A percentile compares a stretch with the other conserved stretches of the same genome.
Evolutionary conservation across 2,113 vertebrate genomes (phyloP).

Genomic region (Apus apus): DNA sequence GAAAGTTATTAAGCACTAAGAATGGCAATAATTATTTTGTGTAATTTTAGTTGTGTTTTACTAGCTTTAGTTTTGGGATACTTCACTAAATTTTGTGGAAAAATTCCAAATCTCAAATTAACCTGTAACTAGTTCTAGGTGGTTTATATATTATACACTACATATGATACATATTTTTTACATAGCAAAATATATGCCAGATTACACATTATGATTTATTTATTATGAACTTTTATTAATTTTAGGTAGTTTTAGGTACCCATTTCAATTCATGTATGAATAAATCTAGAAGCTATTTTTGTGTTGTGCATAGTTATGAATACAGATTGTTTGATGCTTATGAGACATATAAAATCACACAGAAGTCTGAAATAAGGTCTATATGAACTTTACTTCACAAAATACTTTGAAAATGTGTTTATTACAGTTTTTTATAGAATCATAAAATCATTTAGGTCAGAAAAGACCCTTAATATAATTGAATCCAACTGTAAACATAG

Average conservation of each 20-base stretch:
- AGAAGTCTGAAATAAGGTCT: background rate
- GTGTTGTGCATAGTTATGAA: background rate
- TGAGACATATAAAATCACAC: background rate
- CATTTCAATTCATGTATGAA: background rate
- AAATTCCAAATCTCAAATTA: background rate
- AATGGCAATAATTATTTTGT: too few relatives aligned
- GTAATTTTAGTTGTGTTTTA: too few relatives aligned
- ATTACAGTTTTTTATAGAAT: background rate
- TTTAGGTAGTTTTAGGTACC: background rate
- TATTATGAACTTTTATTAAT: background rate
- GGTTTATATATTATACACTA: background rate
- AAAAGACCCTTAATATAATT: too few relatives aligned
- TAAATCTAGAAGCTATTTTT: background rate
- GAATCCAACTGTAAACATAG: too few relatives aligned
- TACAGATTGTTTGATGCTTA: background rate
- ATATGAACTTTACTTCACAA: background rate
- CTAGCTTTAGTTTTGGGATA: background rate
- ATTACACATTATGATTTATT: background rate
- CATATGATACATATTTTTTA: background rate
- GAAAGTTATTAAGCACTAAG: background rate
- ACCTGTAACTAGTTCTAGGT: background rate
- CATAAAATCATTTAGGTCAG: too few relatives aligned
- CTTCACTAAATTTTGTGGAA: background rate
- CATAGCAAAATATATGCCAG: background rate
- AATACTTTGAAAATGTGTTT: background rate